Conservation (phyloP, 2,113 vertebrate species). For the Leucosticte australis region DNA sequence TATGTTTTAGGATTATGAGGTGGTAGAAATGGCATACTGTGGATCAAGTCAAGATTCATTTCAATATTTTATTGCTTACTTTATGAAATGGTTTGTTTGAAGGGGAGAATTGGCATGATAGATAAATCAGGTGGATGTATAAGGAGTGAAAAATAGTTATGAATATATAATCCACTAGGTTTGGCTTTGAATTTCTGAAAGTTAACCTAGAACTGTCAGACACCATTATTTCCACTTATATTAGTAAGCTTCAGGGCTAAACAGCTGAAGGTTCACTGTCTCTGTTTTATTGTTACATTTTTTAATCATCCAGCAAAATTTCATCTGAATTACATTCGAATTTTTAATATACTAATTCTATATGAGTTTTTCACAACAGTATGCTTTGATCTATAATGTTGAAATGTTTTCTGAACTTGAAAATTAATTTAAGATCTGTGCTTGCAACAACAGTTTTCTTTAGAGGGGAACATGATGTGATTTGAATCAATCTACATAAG, state of each 20-base stretch:
- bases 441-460: not conserved
- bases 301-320: not conserved
- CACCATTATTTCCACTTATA: constrained; percentile 29
- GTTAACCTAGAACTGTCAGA: constrained; percentile 37
- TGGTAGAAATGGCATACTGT: not conserved
- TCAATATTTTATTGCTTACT: not conserved
- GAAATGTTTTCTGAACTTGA: not conserved
- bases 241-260: constrained; percentile 28
- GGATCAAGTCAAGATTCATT: not conserved
- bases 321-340: not conserved
- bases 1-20: not conserved
- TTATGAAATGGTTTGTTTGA: not conserved
- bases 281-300: not conserved
- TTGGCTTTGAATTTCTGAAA: constrained; percentile 20
- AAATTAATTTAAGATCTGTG: not conserved
- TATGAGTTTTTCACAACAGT: not conserved
- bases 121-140: not conserved
- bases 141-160: not conserved
- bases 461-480: not conserved
- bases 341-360: not conserved
- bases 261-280: not conserved
- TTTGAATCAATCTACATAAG: not conserved
- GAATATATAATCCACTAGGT: not conserved
- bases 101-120: not conserved
- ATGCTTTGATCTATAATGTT: not conserved